Evolutionary conservation across 2,113 vertebrate species (phyloP), one percentile per base, ranked within the genome.

Genomic region (Cisticola juncidis): DNA sequence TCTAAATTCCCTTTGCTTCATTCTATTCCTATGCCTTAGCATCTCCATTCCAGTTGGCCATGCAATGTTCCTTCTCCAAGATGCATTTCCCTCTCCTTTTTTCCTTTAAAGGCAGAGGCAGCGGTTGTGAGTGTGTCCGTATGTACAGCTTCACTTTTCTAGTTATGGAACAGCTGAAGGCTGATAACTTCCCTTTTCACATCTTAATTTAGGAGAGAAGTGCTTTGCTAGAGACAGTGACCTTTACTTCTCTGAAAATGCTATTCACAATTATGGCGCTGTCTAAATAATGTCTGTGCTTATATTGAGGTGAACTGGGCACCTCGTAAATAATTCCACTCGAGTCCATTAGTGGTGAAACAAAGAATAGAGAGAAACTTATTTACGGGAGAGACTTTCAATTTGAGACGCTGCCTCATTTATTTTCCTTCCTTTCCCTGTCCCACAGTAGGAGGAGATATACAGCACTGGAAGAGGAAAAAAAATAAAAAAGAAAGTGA

Each of bases 161-260:
- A 58, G 48, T 48, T 20, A 9, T 3, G 13, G 70, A 79, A 38
- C 0, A 9, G 29, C 73, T 73, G 70, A 92, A 24, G 26, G 70
- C 42, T 76, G 57, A 72, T 94, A 94, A 94, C 78, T 82, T 96
- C 70, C 71, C 23, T 77, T 85, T 60, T 92, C 50, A 80, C 45
- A 35, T 85, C 89, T 87, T 94, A 89, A 94, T 95, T 95, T 86
- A 92, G 56, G 81, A 72, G 89, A 96, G 89, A 74, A 84, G 60
- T 12, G 11, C 65, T 89, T 94, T 89, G 25, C 72, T 89, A 60
- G 28, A 87, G 48, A 95, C 48, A 89, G 73, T 89, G 86, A 92
- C 94, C 83, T 96, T 95, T 95, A 91, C 61, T 76, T 85, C 93
- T 91, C 91, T 91, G 86, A 56, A 97, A 95, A 91, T 74, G 28